Evolutionary conservation across 2,888 invertebrate species (phyloP), one percentile per base, ranked within the genome.

Genomic region (Blastobasis adustella): DNA sequence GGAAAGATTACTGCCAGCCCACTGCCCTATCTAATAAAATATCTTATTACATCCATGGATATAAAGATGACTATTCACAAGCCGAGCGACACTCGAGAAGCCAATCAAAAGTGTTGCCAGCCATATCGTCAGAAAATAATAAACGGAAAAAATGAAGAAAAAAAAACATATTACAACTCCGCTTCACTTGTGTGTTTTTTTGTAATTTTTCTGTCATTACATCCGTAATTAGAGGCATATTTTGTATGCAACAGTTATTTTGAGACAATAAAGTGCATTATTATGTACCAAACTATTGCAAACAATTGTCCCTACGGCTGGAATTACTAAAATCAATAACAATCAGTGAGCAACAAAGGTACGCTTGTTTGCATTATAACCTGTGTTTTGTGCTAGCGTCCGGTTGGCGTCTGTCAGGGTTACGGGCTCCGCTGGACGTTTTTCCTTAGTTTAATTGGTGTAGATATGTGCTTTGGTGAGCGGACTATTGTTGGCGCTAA

Each of bases 301-400:
- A 74, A 73, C 72, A 78, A 80, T 76, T 76, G 75, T 79, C 71
- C 73, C 75, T 79, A 85, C 87, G 81, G 76, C 78, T 81, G 73
- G 81, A 79, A 76, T 76, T 78, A 82, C 80, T 88, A 88, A 89
- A 88, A 89, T 89, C 89, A 82, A 89, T 89, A 89, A 80, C 80
- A 86, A 84, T 83, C 86, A 79, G 79, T 81, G 82, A 81, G 81
- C 82, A 88, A 88, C 88, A 89, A 89, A 89, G 89, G 89, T 89
- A 89, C 87, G 88, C 89, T 89, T 83, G 79, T 88, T 87, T 86
- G 85, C 86, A 79, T 83, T 83, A 82, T 87, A 88, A 88, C 88
- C 88, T 89, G 85, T 87, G 86, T 85, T 83, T 85, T 79, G 79
- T 80, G 77, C 79, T 82, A 73, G 89, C 88, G 89, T 89, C 88